Percentiles rank a stretch among this genome's conserved stretches.
These are phyloP conservation scores for Nothura maculosa DNA, from an alignment of 2,797 vertebrate species.

Conservation along the genomic window DNA sequence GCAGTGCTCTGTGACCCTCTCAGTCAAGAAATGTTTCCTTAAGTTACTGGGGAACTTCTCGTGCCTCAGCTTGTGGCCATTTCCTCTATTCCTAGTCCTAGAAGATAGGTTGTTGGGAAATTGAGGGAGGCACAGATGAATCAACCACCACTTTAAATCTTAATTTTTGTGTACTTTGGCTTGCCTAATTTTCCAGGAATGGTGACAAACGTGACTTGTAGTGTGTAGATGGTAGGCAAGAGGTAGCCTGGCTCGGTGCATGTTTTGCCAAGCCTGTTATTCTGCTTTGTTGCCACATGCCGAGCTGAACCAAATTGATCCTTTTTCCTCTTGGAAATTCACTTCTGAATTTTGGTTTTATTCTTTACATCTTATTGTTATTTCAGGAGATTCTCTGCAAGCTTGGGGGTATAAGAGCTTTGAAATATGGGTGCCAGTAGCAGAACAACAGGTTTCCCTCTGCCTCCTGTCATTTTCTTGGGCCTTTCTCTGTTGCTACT, in stretches of 20 bases:
- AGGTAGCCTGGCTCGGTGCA: accelerated
- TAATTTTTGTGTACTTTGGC: not conserved
- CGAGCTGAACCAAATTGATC: not conserved
- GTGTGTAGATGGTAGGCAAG: accelerated
- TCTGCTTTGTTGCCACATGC: accelerated
- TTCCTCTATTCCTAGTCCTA: too few species aligned
- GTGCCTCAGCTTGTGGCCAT: too few species aligned
- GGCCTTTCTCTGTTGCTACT: not conserved
- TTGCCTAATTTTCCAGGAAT: not conserved
- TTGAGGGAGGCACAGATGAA: not conserved
- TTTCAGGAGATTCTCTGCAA: not conserved
- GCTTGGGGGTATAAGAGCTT: not conserved
- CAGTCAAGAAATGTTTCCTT: too few species aligned
- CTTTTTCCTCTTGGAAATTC: not conserved
- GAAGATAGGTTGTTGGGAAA: not conserved
- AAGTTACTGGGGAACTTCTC: too few species aligned
- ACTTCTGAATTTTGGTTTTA: not conserved
- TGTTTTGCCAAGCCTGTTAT: not conserved
- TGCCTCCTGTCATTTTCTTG: not conserved
- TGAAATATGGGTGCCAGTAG: not conserved
- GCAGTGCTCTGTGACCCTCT: too few species aligned
- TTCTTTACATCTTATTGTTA: not conserved
- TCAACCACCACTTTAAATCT: not conserved
- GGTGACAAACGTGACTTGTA: not conserved
- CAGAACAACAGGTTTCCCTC: not conserved